Percentiles rank a stretch among this genome's conserved stretches.
Evolutionary conservation across 2,113 vertebrate genomes (phyloP).

Genomic region (Xiphophorus couchianus): DNA sequence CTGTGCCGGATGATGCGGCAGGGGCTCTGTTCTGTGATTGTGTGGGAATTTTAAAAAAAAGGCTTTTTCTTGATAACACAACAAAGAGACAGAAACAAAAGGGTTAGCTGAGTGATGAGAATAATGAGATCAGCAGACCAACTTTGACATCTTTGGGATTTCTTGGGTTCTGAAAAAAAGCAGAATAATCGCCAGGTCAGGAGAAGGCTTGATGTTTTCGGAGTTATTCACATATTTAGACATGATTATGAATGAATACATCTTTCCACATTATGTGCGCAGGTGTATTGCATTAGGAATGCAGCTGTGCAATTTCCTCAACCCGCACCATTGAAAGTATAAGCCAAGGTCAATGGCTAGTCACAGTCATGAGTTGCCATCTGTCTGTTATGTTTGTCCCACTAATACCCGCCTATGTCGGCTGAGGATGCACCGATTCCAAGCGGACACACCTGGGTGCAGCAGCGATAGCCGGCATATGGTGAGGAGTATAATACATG

Average conservation of each 20-base stretch:
- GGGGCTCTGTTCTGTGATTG: constrained; percentile 41
- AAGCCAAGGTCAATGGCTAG: constrained; percentile 5
- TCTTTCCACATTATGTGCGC: background rate
- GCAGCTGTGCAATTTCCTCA: constrained; percentile 4
- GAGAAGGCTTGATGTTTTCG: constrained; percentile 1
- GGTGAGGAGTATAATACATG: background rate
- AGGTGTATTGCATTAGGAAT: background rate
- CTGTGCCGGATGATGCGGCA: constrained; percentile 46
- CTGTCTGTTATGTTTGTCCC: background rate
- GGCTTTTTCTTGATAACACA: constrained; percentile 43
- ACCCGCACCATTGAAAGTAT: background rate
- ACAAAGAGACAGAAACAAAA: constrained; percentile 2
- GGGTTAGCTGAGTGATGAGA: constrained; percentile 12
- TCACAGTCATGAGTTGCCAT: background rate
- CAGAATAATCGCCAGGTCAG: background rate
- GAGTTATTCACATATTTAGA: constrained; percentile 42
- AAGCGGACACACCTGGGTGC: background rate
- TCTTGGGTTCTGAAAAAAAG: background rate
- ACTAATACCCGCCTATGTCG: constrained; percentile 1
- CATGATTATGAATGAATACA: background rate
- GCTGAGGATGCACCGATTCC: background rate
- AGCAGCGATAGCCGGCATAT: background rate
- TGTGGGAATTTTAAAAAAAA: constrained; percentile 31
- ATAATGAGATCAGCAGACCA: constrained; percentile 58
- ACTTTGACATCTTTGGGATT: constrained; percentile 14